Evolutionary conservation across 2,888 invertebrate genomes (phyloP).

Genomic region (Ichneumoninae sp.): DNA sequence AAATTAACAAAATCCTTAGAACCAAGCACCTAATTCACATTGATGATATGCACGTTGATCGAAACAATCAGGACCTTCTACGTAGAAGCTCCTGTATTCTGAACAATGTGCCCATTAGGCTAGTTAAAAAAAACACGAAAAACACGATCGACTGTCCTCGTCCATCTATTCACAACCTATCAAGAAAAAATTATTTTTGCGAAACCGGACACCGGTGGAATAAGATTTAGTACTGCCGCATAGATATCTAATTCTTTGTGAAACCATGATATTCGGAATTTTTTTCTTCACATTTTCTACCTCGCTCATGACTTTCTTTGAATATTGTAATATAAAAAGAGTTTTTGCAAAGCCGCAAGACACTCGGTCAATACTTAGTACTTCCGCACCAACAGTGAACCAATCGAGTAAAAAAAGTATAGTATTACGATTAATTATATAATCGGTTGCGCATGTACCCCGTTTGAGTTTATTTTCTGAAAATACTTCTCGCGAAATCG

Average conservation of each 20-base stretch:
- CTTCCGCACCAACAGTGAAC: background rate
- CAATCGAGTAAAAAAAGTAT: background rate
- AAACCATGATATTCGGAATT: background rate
- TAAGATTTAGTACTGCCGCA: background rate
- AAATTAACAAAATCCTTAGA: slow-evolving; percentile 47
- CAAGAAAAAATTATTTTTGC: background rate
- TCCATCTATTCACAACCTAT: background rate
- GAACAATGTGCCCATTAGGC: background rate
- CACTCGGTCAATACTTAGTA: background rate
- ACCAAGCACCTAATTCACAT: background rate
- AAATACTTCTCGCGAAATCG: background rate
- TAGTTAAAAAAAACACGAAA: too few relatives aligned
- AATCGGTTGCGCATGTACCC: background rate
- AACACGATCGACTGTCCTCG: background rate
- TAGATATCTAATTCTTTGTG: background rate
- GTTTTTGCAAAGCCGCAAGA: background rate
- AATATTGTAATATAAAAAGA: background rate
- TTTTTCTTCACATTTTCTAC: background rate
- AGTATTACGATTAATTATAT: background rate
- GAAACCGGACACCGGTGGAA: background rate
- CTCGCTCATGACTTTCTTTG: background rate
- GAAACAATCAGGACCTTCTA: background rate
- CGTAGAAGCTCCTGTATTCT: background rate
- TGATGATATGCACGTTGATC: background rate
- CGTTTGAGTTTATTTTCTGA: background rate